Percentiles rank a stretch among this genome's conserved stretches.
These are phyloP conservation scores for Paradisaea rubra DNA, from an alignment of 2,113 vertebrate species.

Conservation along the genomic window DNA sequence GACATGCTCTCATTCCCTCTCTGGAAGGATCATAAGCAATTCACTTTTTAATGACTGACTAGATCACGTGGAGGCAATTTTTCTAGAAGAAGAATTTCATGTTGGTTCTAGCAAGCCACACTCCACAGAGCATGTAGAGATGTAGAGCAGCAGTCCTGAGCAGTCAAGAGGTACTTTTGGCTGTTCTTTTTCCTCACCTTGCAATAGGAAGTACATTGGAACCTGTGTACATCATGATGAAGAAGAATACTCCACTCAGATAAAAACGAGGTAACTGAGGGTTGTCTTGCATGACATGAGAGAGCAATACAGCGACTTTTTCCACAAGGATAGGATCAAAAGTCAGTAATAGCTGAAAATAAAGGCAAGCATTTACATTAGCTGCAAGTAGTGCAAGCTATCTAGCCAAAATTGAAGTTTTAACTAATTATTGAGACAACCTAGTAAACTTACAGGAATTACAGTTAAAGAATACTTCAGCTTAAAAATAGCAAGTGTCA, in stretches of 20 bases:
- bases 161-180: background rate
- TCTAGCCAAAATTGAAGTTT: background rate
- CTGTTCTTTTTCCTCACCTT: constrained; percentile 74
- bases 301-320: constrained; percentile 90
- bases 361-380: background rate
- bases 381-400: background rate
- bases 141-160: background rate
- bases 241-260: constrained; percentile 95
- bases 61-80: accelerated
- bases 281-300: constrained; percentile 95
- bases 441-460: background rate
- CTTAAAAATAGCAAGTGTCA: background rate
- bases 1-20: background rate
- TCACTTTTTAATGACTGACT: background rate
- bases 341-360: constrained; percentile 88
- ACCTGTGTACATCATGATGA: constrained; percentile 99
- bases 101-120: background rate
- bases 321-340: constrained; percentile 99
- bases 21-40: background rate
- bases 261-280: constrained; percentile 96
- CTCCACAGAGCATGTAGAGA: background rate
- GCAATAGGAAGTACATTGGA: constrained; percentile 97
- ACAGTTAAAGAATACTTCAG: background rate
- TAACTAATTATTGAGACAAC: background rate
- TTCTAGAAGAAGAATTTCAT: background rate